phyloP scores from a whole-genome alignment of 2,888 invertebrate genomes.

The Plagodis dolabraria region DNA sequence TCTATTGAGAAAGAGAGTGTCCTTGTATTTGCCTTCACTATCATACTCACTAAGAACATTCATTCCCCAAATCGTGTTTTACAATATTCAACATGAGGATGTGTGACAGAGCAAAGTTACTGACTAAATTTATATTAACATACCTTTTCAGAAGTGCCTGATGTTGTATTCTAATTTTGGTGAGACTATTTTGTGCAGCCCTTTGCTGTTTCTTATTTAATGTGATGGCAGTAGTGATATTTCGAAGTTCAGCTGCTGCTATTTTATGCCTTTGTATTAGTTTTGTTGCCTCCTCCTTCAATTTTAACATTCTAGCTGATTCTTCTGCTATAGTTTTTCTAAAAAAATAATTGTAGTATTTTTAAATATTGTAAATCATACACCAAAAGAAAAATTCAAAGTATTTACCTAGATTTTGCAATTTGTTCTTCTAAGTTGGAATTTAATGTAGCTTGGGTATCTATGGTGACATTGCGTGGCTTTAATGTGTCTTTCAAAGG shows the following conservation, averaged over 20 bases:
- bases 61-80: too few relatives aligned
- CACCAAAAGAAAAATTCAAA: background rate
- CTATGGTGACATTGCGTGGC: conserved; percentile 59
- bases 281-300: conserved; percentile 72
- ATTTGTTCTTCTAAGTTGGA: conserved; percentile 69
- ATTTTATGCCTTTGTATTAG: conserved; percentile 75
- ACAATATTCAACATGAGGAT: too few relatives aligned
- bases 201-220: conserved; percentile 74
- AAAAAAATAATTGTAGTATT: conserved; percentile 34
- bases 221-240: conserved; percentile 71
- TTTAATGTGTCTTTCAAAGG: conserved; percentile 66
- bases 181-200: conserved; percentile 63
- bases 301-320: conserved; percentile 70
- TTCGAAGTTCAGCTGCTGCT: conserved; percentile 70
- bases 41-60: too few relatives aligned
- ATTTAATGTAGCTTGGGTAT: conserved; percentile 35
- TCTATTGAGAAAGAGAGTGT: too few relatives aligned
- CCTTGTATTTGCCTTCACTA: too few relatives aligned
- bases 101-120: too few relatives aligned
- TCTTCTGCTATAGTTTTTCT: conserved; percentile 79
- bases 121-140: background rate
- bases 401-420: conserved; percentile 66
- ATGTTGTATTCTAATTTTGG: conserved; percentile 71
- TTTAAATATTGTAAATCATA: background rate
- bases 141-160: conserved; percentile 77